Evolutionary conservation across 2,888 invertebrate genomes (phyloP).

Genomic region (Acholoe squamosa): DNA sequence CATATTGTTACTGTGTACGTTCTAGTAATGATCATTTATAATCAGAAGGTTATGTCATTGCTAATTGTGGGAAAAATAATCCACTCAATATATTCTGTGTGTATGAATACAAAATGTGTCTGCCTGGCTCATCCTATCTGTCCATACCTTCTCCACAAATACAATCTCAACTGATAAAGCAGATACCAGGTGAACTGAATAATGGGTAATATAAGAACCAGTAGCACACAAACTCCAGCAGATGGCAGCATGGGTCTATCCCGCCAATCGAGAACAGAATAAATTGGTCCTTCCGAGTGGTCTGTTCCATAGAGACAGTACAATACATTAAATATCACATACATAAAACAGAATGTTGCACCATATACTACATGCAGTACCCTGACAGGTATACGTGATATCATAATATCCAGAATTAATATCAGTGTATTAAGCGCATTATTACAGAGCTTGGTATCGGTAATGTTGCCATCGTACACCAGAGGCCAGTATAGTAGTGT

Average conservation of each 20-base stretch:
- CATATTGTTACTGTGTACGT: no score
- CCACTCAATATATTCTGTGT: no score
- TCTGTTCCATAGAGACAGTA: background rate
- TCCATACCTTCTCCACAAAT: constrained; percentile 35
- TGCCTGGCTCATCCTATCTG: constrained; percentile 10
- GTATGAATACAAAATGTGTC: no score
- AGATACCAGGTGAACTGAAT: constrained; percentile 10
- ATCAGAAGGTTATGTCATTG: no score
- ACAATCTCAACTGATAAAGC: constrained; percentile 30
- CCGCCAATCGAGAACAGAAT: constrained; percentile 18
- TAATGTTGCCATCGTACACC: constrained; percentile 40
- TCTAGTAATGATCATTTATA: no score
- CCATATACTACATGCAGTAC: background rate
- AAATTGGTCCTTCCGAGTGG: background rate
- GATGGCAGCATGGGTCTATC: constrained; percentile 22
- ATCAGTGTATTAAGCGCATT: background rate
- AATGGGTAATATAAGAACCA: background rate
- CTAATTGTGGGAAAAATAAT: no score
- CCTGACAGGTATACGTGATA: background rate
- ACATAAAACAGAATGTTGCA: background rate
- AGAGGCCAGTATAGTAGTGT: constrained; percentile 51
- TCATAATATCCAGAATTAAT: background rate
- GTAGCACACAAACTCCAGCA: constrained; percentile 33
- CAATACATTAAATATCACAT: constrained; percentile 20
- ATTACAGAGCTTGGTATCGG: constrained; percentile 34